phyloP scores from a whole-genome alignment of 30 jellyfish, hydroid and myxozoan genomes.

The Turritopsis rubra region DNA sequence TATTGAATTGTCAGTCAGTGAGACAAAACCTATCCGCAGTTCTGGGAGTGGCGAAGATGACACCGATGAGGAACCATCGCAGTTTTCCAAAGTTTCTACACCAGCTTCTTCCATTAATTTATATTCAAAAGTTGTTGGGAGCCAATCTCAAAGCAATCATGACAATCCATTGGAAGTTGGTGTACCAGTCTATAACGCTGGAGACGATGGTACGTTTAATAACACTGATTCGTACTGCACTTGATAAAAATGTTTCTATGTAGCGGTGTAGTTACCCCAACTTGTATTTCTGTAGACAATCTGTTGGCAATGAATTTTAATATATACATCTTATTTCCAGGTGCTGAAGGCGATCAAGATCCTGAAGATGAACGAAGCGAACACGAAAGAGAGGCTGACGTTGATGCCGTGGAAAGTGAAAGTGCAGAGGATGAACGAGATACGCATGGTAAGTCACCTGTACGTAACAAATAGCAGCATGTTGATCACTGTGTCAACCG shows the following conservation, averaged over 20 bases:
- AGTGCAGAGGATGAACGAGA: slow-evolving; percentile 35
- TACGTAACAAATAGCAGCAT: background rate
- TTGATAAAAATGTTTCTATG: no score
- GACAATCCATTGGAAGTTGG: background rate
- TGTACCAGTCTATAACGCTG: background rate
- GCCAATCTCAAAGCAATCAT: background rate
- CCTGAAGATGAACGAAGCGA: slow-evolving; percentile 17
- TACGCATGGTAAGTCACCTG: background rate
- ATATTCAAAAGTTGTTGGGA: slow-evolving; percentile 24
- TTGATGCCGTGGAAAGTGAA: slow-evolving; percentile 24
- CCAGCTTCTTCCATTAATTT: slow-evolving; percentile 37
- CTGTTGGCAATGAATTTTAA: no score
- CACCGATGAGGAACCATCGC: slow-evolving; percentile 61
- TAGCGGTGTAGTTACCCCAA: no score
- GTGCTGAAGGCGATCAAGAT: background rate
- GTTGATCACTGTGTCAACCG: background rate
- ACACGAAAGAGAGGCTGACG: slow-evolving; percentile 18
- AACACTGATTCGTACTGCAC: no score
- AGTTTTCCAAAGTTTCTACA: slow-evolving; percentile 31
- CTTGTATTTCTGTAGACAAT: no score
- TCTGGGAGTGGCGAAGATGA: slow-evolving; percentile 95
- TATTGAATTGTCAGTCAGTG: slow-evolving; percentile 85
- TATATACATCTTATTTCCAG: no score
- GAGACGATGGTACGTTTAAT: background rate
- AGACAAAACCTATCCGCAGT: slow-evolving; percentile 74